These are phyloP conservation scores for Dugesia japonica DNA, from an alignment of 2,888 invertebrate species.

Conservation along the genomic window DNA sequence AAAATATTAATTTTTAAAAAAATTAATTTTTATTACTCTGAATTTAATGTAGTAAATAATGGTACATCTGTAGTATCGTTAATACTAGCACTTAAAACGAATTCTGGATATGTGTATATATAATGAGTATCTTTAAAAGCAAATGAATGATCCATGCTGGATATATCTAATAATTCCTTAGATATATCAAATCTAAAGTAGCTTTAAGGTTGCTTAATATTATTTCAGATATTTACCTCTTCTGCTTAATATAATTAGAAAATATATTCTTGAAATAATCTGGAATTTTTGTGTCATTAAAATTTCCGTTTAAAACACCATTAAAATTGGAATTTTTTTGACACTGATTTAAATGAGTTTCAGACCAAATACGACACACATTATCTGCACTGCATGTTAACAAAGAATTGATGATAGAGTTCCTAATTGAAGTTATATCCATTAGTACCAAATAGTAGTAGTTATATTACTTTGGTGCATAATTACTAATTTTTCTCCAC, in stretches of 20 bases:
- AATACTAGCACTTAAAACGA: background rate
- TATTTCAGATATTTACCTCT: too few relatives aligned
- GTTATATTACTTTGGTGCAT: conserved; percentile 74
- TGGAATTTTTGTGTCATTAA: background rate
- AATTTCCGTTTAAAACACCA: background rate
- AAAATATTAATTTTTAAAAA: too few relatives aligned
- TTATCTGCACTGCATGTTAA: conserved; percentile 94
- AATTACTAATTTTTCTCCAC: conserved; percentile 96
- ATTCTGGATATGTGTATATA: background rate
- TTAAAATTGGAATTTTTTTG: background rate
- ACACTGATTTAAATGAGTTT: conserved; percentile 60
- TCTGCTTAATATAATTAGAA: background rate
- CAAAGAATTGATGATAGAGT: conserved; percentile 87
- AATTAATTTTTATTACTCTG: too few relatives aligned
- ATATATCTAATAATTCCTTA: too few relatives aligned
- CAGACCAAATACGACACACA: conserved; percentile 94
- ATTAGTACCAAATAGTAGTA: background rate
- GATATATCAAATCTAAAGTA: too few relatives aligned
- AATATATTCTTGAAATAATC: background rate
- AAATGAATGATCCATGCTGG: too few relatives aligned
- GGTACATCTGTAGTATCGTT: background rate
- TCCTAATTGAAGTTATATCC: conserved; percentile 52
- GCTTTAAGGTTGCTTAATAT: too few relatives aligned
- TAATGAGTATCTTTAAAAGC: background rate
- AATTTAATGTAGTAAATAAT: background rate